These are phyloP conservation scores for Lochmaea capreae DNA, from an alignment of 2,888 invertebrate species.

Conservation along the genomic window DNA sequence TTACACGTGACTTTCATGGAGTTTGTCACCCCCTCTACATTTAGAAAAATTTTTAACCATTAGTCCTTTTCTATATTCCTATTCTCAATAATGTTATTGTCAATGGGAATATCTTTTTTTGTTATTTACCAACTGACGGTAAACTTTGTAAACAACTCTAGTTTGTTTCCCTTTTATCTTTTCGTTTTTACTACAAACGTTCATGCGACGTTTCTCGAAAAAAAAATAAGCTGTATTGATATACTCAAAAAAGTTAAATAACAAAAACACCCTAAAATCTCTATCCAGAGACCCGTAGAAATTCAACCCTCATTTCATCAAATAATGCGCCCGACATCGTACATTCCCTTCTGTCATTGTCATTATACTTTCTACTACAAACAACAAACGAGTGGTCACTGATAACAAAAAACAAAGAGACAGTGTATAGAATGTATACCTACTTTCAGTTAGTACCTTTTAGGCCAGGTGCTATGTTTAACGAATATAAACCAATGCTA, in stretches of 20 bases:
- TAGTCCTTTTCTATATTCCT: too few species aligned
- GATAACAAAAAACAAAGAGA: constrained; percentile 19
- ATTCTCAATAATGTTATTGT: too few species aligned
- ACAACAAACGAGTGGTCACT: not conserved
- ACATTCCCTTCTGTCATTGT: constrained; percentile 4
- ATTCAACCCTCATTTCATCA: constrained; percentile 13
- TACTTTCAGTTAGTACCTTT: not conserved
- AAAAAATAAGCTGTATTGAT: not conserved
- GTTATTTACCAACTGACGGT: too few species aligned
- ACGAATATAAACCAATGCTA: not conserved
- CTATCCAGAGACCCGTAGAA: not conserved
- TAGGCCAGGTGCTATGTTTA: not conserved
- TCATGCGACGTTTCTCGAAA: not conserved
- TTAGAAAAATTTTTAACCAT: too few species aligned
- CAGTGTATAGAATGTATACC: constrained; percentile 8
- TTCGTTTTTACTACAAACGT: too few species aligned
- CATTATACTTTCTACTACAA: constrained; percentile 4
- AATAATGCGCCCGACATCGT: not conserved
- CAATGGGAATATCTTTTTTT: too few species aligned
- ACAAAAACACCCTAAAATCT: constrained; percentile 1
- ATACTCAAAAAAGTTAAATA: not conserved
- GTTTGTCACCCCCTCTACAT: too few species aligned
- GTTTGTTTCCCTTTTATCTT: not conserved
- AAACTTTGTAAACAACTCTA: not conserved
- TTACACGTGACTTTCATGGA: too few species aligned